phyloP scores from a whole-genome alignment of 2,797 vertebrate genomes.

The Tinamus major region DNA sequence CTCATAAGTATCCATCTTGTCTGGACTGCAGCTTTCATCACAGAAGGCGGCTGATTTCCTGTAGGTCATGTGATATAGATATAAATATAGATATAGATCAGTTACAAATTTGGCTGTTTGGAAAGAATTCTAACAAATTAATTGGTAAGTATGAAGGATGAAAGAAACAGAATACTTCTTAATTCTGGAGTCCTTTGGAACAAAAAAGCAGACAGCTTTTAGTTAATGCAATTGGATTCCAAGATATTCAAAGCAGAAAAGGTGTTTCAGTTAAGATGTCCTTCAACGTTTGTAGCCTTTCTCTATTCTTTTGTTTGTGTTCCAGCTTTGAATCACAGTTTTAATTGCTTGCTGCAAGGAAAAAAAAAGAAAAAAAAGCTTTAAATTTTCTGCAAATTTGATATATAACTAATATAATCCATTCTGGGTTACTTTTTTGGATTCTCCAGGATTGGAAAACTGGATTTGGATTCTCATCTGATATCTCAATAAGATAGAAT shows the following conservation, averaged over 20 bases:
- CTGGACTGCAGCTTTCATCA: no score
- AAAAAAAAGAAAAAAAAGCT: background rate
- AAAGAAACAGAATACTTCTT: background rate
- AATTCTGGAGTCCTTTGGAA: background rate
- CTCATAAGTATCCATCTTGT: no score
- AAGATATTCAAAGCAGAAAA: background rate
- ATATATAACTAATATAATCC: rapidly evolving
- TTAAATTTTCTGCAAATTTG: background rate
- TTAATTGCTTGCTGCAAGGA: rapidly evolving
- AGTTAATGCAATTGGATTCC: background rate
- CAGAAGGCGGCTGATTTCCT: no score
- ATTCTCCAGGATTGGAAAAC: background rate
- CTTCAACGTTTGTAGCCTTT: background rate
- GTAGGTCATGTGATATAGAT: background rate
- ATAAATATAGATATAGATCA: background rate
- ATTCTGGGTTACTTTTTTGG: background rate
- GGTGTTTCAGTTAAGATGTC: background rate
- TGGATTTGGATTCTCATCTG: background rate
- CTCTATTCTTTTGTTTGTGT: background rate
- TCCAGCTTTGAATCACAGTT: background rate
- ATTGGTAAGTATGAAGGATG: background rate
- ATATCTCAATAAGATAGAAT: background rate
- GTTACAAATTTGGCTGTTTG: background rate
- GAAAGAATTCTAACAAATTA: background rate
- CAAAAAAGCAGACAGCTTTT: background rate